A percentile compares a stretch with the other conserved stretches of the same genome.
Evolutionary conservation across 92 coral and sea anemone species (phyloP).

Genomic region (Zoanthus sociatus): DNA sequence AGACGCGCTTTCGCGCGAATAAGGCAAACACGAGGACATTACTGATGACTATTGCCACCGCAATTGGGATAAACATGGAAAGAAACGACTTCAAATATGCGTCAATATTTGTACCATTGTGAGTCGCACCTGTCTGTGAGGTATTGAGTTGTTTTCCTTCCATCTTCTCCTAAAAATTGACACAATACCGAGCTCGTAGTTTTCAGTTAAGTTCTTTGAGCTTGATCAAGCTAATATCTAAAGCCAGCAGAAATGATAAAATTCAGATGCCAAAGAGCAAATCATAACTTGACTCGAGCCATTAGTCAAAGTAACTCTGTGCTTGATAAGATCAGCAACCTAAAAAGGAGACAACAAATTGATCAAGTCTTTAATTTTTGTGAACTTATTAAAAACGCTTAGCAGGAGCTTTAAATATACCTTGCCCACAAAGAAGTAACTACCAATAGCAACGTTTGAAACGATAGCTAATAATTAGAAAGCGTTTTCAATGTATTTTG

Average conservation of each 20-base stretch:
- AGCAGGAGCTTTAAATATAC: background rate
- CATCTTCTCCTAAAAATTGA: background rate
- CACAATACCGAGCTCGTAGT: background rate
- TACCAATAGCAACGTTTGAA: background rate
- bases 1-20: slow-evolving; percentile 17
- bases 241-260: no score
- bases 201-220: background rate
- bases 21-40: slow-evolving; percentile 13
- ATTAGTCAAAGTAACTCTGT: no score
- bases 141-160: background rate
- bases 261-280: no score
- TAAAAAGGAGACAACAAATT: background rate
- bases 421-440: background rate
- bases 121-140: background rate
- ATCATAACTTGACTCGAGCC: no score
- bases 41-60: background rate
- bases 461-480: no score
- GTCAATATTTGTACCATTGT: background rate
- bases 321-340: no score
- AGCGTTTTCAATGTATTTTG: no score
- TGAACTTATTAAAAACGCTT: background rate
- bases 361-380: background rate
- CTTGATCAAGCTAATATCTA: background rate
- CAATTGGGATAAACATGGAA: background rate
- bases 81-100: background rate